Percentiles rank a stretch among this genome's conserved stretches.
These are phyloP conservation scores for Andrena bicolor DNA, from an alignment of 2,888 invertebrate species.

Conservation along the genomic window DNA sequence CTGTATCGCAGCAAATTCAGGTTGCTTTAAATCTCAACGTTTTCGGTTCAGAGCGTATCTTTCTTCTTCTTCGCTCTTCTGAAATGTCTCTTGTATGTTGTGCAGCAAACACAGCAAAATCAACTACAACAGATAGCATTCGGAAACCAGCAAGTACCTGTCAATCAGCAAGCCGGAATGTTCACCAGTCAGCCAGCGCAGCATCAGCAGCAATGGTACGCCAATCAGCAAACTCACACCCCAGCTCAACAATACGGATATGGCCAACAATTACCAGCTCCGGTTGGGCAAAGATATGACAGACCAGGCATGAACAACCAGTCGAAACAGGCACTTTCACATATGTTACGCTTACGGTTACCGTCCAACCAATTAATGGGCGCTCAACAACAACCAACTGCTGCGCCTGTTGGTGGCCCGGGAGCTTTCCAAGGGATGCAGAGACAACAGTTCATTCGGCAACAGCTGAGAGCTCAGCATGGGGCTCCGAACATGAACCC, in stretches of 20 bases:
- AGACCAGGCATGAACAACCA: conserved; percentile 88
- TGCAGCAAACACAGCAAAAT: conserved; percentile 73
- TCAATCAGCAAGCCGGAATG: conserved; percentile 82
- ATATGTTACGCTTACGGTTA: conserved; percentile 93
- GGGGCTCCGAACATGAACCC: conserved; percentile 84
- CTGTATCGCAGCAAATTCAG: conserved; percentile 82
- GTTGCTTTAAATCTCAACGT: conserved; percentile 60
- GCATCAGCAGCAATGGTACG: conserved; percentile 85
- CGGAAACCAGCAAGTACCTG: conserved; percentile 81
- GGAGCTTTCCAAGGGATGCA: conserved; percentile 84
- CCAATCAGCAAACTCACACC: conserved; percentile 81
- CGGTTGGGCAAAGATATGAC: conserved; percentile 82
- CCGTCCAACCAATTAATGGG: conserved; percentile 87
- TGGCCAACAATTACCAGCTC: conserved; percentile 85
- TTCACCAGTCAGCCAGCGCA: conserved; percentile 84
- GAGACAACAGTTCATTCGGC: conserved; percentile 85
- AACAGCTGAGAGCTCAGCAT: conserved; percentile 82
- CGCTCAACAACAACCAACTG: conserved; percentile 80
- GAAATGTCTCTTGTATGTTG: neutral
- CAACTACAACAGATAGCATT: conserved; percentile 81
- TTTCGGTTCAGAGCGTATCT: conserved; percentile 12
- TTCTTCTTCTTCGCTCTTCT: neutral
- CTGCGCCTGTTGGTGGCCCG: conserved; percentile 79
- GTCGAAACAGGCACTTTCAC: conserved; percentile 94
- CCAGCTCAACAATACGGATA: conserved; percentile 85